phyloP scores from a whole-genome alignment of 2,797 vertebrate species.

The Uromys caudimaculatus region DNA sequence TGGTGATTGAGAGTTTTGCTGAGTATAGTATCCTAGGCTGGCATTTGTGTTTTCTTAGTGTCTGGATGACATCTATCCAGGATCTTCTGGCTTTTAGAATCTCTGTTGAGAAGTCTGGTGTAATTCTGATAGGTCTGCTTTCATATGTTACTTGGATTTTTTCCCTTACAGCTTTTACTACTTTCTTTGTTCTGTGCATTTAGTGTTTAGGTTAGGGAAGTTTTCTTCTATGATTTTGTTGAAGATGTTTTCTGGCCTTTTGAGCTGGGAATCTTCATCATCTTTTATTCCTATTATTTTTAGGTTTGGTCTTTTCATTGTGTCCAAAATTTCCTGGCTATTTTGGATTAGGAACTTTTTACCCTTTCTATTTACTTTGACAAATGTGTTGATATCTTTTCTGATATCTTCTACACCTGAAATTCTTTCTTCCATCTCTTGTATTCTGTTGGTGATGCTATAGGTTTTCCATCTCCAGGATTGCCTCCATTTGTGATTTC shows the following conservation, averaged over 20 bases:
- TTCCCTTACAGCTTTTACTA: neutral
- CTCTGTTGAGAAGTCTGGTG: neutral
- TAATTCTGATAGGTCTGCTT: neutral
- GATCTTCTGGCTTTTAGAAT: neutral
- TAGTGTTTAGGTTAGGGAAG: neutral
- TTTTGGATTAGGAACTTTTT: neutral
- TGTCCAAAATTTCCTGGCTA: neutral
- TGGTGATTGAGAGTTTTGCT: neutral
- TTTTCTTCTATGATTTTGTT: neutral
- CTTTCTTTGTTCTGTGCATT: neutral
- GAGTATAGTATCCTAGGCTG: neutral
- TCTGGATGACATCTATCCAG: neutral
- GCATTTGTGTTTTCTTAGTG: neutral
- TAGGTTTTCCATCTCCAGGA: neutral
- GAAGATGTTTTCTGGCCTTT: neutral
- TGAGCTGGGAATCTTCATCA: neutral
- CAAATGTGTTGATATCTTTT: neutral
- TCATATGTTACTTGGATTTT: neutral
- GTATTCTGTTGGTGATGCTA: neutral
- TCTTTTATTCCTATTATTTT: neutral
- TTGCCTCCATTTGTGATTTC: neutral
- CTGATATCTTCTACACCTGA: neutral
- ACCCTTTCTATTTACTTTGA: neutral
- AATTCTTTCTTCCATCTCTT: neutral
- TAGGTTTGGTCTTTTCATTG: neutral